Evolutionary conservation across 2,797 vertebrate genomes (phyloP), one percentile per base, ranked within the genome.

Genomic region (Gymnoscopelus braueri): DNA sequence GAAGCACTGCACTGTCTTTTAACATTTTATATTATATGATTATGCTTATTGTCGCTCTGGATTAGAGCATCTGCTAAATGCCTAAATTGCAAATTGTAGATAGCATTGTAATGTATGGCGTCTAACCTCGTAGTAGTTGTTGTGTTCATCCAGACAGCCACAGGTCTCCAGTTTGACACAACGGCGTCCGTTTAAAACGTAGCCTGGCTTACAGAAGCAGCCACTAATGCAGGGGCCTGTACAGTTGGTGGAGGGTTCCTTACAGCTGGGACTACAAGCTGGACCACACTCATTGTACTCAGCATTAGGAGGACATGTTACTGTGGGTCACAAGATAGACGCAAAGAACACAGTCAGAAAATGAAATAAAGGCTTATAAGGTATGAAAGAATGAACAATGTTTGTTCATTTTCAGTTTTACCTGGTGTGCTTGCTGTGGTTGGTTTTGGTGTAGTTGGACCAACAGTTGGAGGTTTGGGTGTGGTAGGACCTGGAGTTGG

Each of bases 151-250:
- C 79, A 93, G 72, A 67, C 94, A 96, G 47, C 87, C 84, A 71
- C 94, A 95, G 72, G 87, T 87, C 12, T 94, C 90, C 29, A 92
- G 69, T 1, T 78, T 90, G 54, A 95, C 83, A 66, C 95, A 95
- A 14, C 5, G 80, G 3, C 53, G 67, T 7, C 87, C 88, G 14
- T 84, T 89, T 69, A 94, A 93, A 78, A 96, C 83, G 78, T 88
- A 94, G 7, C 95, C 95, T n/a, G 90, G 88, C 72, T 93, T 91
- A 63, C 94, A 95, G 87, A 94, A 93, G 64, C 94, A 93, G 56
- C 83, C 92, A 0, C 77, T 92, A 60, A 87, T 85, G 68, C 95
- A 96, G 47, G 81, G 82, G 7, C 84, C 81, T 47, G 79, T 79
- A 9, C 94, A 95, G 80, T 85, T 93, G 63, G 90, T 91, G 35